Conservation (phyloP, 2,797 vertebrate species). For the Poecilia wingei region DNA sequence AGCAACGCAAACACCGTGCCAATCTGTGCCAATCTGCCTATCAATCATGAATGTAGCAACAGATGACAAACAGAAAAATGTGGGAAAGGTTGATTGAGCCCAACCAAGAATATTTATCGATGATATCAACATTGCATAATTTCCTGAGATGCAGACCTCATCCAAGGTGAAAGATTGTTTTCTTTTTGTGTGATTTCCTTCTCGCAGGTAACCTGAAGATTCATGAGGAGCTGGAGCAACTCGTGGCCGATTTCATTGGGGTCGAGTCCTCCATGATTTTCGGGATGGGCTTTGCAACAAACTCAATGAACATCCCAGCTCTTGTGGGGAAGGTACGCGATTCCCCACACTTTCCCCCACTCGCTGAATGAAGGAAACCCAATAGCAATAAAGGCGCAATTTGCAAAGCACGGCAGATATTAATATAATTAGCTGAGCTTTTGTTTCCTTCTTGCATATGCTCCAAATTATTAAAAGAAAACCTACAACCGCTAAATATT, state of each 20-base stretch:
- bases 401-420: conserved; percentile 38
- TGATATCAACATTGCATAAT: background rate
- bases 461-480: conserved; percentile 64
- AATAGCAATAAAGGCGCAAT: background rate
- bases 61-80: background rate
- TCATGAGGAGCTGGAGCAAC: conserved; percentile 87
- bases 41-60: background rate
- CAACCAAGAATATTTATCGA: conserved; percentile 9
- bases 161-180: background rate
- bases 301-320: conserved; percentile 97
- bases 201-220: conserved; percentile 88
- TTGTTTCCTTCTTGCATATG: conserved; percentile 54
- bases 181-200: conserved; percentile 29
- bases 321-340: conserved; percentile 79
- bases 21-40: background rate
- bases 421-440: conserved; percentile 56
- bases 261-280: conserved; percentile 91
- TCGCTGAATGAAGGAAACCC: conserved; percentile 8
- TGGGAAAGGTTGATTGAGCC: background rate
- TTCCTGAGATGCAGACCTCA: background rate
- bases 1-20: background rate
- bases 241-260: conserved; percentile 80
- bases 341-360: conserved; percentile 13
- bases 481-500: conserved; percentile 54
- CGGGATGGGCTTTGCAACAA: conserved; percentile 99